Evolutionary conservation across 2,797 vertebrate species (phyloP).

Genomic region (Sebastes vulpes): DNA sequence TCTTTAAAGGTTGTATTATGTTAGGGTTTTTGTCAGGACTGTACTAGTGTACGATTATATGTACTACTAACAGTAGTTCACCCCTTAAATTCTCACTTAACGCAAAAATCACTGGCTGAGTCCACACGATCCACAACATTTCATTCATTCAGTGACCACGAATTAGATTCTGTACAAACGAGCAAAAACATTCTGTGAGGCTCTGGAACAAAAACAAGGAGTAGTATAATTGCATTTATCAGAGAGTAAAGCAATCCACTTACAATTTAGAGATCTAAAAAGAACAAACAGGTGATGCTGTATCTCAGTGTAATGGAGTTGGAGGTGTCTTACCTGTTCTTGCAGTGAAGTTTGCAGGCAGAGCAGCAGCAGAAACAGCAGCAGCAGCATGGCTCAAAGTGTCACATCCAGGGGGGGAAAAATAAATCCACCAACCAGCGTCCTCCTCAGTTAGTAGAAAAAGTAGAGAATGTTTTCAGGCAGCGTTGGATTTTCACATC

Average conservation of each 20-base stretch:
- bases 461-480: neutral
- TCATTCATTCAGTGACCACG: neutral
- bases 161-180: neutral
- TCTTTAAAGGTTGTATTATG: neutral
- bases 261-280: neutral
- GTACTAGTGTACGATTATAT: neutral
- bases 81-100: neutral
- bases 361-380: conserved; percentile 49
- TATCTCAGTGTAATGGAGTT: neutral
- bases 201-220: neutral
- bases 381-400: conserved; percentile 48
- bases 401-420: conserved; percentile 41
- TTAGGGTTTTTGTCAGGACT: neutral
- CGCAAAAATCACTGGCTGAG: neutral
- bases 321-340: conserved; percentile 58
- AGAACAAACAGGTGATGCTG: neutral
- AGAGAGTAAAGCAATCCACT: neutral
- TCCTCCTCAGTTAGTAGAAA: neutral
- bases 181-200: neutral
- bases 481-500: neutral
- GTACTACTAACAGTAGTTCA: neutral
- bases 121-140: neutral
- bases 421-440: neutral
- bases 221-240: neutral
- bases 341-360: conserved; percentile 53